These are phyloP conservation scores for Crypturellus undulatus DNA, from an alignment of 2,113 vertebrate genomes.

Conservation along the genomic window DNA sequence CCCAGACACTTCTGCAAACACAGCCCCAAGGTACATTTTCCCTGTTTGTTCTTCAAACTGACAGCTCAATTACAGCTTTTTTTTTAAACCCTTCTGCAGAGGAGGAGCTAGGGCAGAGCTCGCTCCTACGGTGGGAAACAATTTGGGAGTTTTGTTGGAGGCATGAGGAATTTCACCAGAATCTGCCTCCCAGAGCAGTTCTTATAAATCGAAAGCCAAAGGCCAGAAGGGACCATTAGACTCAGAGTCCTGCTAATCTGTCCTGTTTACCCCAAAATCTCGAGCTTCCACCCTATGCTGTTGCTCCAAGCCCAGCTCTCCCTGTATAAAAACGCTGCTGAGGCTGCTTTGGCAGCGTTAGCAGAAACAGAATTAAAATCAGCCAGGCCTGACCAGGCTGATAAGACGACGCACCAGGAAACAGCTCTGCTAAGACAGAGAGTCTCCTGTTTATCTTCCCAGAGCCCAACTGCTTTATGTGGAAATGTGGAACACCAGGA, in stretches of 20 bases:
- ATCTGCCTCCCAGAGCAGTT: background rate
- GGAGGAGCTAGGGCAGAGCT: background rate
- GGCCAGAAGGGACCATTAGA: background rate
- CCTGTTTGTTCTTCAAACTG: conserved; percentile 45
- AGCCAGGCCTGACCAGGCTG: background rate
- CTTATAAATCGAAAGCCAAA: rapidly evolving
- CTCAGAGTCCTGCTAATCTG: background rate
- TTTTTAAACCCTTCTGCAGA: background rate
- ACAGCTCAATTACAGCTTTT: conserved; percentile 36
- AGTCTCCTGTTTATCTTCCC: background rate
- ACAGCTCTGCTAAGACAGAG: background rate
- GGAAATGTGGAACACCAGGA: background rate
- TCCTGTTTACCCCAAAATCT: background rate
- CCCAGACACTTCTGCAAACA: conserved; percentile 14
- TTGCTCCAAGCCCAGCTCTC: background rate
- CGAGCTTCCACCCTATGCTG: too few species aligned
- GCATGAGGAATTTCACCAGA: conserved; percentile 19
- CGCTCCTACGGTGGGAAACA: background rate
- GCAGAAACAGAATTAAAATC: background rate
- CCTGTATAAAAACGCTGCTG: background rate
- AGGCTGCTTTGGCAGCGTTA: background rate
- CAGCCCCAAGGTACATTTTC: conserved; percentile 19
- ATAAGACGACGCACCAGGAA: background rate
- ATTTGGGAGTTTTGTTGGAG: background rate
- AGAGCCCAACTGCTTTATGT: background rate